phyloP scores from a whole-genome alignment of 1,140 invertebrate species.

The Drosophila obscura region DNA sequence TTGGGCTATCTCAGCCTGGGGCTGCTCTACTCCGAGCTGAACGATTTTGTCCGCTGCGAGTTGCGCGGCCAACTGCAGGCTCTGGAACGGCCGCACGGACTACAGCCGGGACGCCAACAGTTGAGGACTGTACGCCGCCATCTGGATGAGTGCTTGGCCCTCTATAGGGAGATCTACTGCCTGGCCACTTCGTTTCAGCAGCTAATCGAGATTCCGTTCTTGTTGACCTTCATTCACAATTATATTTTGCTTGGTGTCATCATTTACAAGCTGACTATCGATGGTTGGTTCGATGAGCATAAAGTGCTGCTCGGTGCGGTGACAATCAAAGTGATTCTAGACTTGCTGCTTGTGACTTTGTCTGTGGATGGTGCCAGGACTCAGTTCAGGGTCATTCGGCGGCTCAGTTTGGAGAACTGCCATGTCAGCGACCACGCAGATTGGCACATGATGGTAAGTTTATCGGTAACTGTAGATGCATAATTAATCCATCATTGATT shows the following conservation, averaged over 20 bases:
- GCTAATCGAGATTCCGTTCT: slow-evolving; percentile 30
- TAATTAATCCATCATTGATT: background rate
- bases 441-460: slow-evolving; percentile 43
- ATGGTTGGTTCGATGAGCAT: background rate
- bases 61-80: slow-evolving; percentile 19
- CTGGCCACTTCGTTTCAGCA: slow-evolving; percentile 21
- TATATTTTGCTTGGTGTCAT: slow-evolving; percentile 6
- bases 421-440: slow-evolving; percentile 24
- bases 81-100: background rate
- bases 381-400: slow-evolving; percentile 27
- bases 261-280: background rate
- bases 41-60: slow-evolving; percentile 24
- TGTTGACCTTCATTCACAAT: slow-evolving; percentile 18
- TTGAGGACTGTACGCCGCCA: background rate
- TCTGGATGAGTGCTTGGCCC: slow-evolving; percentile 44
- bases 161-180: slow-evolving; percentile 48
- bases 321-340: slow-evolving; percentile 32
- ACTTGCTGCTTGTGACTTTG: slow-evolving; percentile 44
- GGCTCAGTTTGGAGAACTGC: slow-evolving; percentile 47
- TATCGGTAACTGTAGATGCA: too few species aligned
- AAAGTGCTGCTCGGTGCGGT: background rate
- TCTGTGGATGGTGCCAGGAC: slow-evolving; percentile 26
- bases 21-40: slow-evolving; percentile 33
- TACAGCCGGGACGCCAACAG: background rate
- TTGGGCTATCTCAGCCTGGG: slow-evolving; percentile 50